These are phyloP conservation scores for Drosophila bocqueti DNA, from an alignment of 1,140 invertebrate species.

Conservation along the genomic window DNA sequence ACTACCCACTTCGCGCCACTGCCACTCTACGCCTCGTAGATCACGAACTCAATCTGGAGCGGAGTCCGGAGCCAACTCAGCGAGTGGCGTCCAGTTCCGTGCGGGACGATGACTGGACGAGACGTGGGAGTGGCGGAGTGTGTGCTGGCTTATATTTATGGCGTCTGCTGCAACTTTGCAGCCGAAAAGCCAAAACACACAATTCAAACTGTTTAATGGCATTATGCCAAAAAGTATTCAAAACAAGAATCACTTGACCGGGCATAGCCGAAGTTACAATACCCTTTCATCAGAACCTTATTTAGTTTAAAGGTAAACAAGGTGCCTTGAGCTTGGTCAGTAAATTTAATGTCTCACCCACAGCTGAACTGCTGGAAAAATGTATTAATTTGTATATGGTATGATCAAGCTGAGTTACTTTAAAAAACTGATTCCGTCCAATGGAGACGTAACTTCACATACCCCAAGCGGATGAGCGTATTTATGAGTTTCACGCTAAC, in stretches of 20 bases:
- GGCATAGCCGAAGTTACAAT: neutral
- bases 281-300: neutral
- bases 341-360: too few relatives aligned
- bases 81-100: slow-evolving; percentile 16
- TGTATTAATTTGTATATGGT: neutral
- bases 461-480: neutral
- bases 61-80: slow-evolving; percentile 30
- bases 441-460: neutral
- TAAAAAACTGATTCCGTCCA: neutral
- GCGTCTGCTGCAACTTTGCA: slow-evolving; percentile 74
- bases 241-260: slow-evolving; percentile 34
- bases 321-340: neutral
- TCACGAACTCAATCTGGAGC: slow-evolving; percentile 26
- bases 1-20: slow-evolving; percentile 4
- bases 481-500: neutral
- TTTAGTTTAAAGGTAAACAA: neutral
- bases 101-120: slow-evolving; percentile 47
- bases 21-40: slow-evolving; percentile 6
- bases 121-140: slow-evolving; percentile 52
- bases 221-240: slow-evolving; percentile 65
- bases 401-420: neutral
- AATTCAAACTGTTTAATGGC: slow-evolving; percentile 60
- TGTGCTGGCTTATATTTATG: slow-evolving; percentile 68
- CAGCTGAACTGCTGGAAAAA: neutral
- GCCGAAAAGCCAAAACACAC: slow-evolving; percentile 68